phyloP scores from a whole-genome alignment of 2,888 invertebrate genomes.

The Timema podura region DNA sequence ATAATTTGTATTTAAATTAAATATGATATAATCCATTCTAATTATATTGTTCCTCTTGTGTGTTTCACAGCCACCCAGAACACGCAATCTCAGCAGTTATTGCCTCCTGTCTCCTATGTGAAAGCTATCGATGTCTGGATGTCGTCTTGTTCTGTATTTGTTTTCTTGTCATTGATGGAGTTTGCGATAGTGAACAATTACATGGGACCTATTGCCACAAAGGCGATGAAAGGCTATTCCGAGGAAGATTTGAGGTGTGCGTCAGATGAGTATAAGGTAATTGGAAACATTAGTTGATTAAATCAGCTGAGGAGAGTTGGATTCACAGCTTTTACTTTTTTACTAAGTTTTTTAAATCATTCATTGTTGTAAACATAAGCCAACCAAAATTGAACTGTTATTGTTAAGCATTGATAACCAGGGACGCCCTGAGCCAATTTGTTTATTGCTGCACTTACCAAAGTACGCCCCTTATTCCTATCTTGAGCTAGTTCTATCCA shows the following conservation, averaged over 20 bases:
- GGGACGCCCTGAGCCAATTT: too few species aligned
- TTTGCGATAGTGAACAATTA: conserved; percentile 88
- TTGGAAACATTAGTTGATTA: conserved; percentile 1
- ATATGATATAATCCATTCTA: too few species aligned
- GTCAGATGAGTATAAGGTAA: conserved; percentile 72
- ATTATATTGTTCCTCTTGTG: not conserved
- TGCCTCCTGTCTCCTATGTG: conserved; percentile 88
- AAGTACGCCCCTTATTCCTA: too few species aligned
- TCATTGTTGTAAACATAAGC: too few species aligned
- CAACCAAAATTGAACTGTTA: too few species aligned
- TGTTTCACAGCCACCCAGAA: conserved; percentile 74
- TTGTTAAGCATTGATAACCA: too few species aligned
- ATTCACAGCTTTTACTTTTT: too few species aligned
- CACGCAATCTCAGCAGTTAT: conserved; percentile 82
- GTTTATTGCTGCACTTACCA: too few species aligned
- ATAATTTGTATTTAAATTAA: too few species aligned
- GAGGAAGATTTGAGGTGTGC: conserved; percentile 74
- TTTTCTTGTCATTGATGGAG: conserved; percentile 86
- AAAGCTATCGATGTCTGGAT: conserved; percentile 92
- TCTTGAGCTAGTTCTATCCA: too few species aligned
- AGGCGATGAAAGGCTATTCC: conserved; percentile 86
- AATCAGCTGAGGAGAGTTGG: not conserved
- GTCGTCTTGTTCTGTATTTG: conserved; percentile 88
- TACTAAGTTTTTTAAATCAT: too few species aligned
- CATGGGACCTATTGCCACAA: conserved; percentile 81